These are phyloP conservation scores for Buphagus erythrorhynchus DNA, from an alignment of 2,797 vertebrate genomes.

Conservation along the genomic window DNA sequence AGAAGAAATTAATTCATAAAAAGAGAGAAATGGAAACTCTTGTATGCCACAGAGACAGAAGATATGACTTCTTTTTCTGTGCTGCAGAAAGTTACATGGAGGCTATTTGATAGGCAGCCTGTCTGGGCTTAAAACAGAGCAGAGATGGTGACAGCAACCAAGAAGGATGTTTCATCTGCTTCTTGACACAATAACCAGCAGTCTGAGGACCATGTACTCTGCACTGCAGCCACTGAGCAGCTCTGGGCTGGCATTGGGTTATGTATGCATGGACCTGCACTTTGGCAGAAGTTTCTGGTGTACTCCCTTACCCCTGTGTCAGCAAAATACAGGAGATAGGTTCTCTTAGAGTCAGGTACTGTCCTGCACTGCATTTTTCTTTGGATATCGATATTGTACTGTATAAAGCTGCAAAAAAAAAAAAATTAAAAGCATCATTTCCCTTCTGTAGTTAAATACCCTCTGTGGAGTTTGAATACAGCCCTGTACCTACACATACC, in stretches of 20 bases:
- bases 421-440: background rate
- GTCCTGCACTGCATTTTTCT: background rate
- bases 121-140: background rate
- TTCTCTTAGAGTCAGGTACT: background rate
- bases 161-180: background rate
- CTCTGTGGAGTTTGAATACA: background rate
- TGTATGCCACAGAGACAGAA: background rate
- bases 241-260: background rate
- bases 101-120: background rate
- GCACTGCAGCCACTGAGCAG: background rate
- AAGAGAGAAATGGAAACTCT: background rate
- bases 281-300: background rate
- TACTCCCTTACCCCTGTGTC: background rate
- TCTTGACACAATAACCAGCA: background rate
- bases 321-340: background rate
- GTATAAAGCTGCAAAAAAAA: background rate
- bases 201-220: background rate
- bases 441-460: background rate
- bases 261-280: background rate
- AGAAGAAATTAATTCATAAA: background rate
- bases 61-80: rapidly evolving
- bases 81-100: background rate
- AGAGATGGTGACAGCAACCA: background rate
- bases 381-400: background rate
- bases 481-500: background rate